Percentiles rank a stretch among this genome's conserved stretches.
Conservation (phyloP, 2,888 invertebrate species). For the Oscheius sp. region DNA sequence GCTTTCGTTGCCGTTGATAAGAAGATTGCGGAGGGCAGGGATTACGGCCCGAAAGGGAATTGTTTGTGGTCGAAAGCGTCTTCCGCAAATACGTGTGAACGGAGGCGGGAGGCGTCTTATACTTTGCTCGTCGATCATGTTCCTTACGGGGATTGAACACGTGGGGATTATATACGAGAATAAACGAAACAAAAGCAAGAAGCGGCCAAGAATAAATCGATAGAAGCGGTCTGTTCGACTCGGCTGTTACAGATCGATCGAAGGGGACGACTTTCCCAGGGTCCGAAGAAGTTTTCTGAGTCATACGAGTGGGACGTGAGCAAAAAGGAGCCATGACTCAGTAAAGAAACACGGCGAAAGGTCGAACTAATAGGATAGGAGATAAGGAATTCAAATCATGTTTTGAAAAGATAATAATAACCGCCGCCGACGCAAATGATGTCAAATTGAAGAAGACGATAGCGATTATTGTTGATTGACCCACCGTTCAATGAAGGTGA, state of each 20-base stretch:
- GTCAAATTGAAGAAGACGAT: too few species aligned
- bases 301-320: neutral
- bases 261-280: neutral
- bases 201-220: neutral
- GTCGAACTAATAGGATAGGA: too few species aligned
- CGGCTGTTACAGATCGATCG: neutral
- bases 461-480: too few species aligned
- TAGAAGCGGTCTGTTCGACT: neutral
- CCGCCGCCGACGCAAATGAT: too few species aligned
- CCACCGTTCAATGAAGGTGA: too few species aligned
- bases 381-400: neutral
- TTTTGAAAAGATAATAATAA: neutral
- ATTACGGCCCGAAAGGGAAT: neutral
- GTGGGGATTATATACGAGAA: neutral
- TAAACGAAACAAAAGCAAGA: neutral
- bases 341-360: too few species aligned
- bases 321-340: neutral
- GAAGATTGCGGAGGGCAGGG: neutral
- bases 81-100: conserved; percentile 7
- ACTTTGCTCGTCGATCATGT: neutral
- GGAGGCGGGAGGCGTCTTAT: neutral
- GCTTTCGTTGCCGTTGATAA: conserved; percentile 2
- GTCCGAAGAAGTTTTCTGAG: neutral
- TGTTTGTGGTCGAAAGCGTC: conserved; percentile 14
- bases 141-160: neutral